Evolutionary conservation across 2,797 vertebrate genomes (phyloP).

Genomic region (Anolis apletophallus): DNA sequence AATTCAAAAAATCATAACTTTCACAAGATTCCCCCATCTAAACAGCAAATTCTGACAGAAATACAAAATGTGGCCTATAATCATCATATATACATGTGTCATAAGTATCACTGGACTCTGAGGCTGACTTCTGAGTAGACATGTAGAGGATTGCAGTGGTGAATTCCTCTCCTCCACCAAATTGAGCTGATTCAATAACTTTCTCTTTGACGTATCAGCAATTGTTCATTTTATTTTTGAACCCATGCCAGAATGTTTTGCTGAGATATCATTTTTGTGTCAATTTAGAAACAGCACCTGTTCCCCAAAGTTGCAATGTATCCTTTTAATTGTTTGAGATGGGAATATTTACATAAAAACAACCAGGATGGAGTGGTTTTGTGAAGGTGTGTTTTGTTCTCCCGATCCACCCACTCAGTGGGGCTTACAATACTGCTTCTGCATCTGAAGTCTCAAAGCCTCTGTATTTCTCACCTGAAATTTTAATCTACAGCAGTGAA

Average conservation of each 20-base stretch:
- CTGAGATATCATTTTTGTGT: background rate
- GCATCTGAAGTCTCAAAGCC: background rate
- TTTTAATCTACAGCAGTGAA: background rate
- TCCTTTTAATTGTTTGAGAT: background rate
- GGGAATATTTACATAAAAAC: constrained; percentile 10
- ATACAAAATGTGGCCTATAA: background rate
- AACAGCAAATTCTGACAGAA: background rate
- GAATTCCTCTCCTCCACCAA: background rate
- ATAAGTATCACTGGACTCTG: background rate
- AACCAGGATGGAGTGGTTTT: background rate
- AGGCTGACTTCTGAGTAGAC: background rate
- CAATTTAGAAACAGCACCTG: background rate
- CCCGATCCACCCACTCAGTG: background rate
- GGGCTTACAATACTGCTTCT: background rate
- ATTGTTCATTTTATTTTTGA: background rate
- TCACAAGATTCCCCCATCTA: background rate
- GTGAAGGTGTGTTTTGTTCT: background rate
- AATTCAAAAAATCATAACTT: background rate
- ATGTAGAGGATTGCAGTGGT: background rate
- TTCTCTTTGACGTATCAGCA: background rate
- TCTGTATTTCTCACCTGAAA: constrained; percentile 32
- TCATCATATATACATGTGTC: background rate
- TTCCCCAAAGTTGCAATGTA: background rate
- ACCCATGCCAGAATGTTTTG: background rate
- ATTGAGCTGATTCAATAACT: background rate